phyloP scores from a whole-genome alignment of 1,140 invertebrate species.

The Achroia grisella region DNA sequence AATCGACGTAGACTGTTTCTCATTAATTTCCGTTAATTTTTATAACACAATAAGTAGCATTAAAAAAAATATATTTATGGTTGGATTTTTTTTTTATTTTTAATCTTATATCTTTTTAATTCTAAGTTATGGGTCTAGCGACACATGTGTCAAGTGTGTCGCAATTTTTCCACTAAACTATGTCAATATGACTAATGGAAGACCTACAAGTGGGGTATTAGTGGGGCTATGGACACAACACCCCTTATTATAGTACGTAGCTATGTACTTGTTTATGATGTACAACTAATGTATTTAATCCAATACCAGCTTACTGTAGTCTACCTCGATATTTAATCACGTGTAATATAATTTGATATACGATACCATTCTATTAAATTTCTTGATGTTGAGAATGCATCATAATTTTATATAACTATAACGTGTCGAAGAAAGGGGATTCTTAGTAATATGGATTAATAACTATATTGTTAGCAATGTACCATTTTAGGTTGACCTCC shows the following conservation, averaged over 20 bases:
- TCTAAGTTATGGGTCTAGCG: neutral
- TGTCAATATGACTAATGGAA: conserved; percentile 58
- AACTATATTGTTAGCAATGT: too few relatives aligned
- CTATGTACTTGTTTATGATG: conserved; percentile 12
- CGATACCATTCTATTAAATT: too few relatives aligned
- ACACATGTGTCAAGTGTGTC: conserved; percentile 2
- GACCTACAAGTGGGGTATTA: conserved; percentile 40
- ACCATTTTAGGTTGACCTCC: too few relatives aligned
- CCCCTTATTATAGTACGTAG: conserved; percentile 6
- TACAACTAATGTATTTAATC: conserved; percentile 24
- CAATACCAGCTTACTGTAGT: conserved; percentile 8
- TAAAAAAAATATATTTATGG: neutral
- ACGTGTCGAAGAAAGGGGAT: too few relatives aligned
- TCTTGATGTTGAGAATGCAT: too few relatives aligned
- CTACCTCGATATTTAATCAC: too few relatives aligned
- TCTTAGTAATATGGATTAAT: too few relatives aligned
- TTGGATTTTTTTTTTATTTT: too few relatives aligned
- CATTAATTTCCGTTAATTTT: conserved; percentile 25
- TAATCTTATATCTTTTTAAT: too few relatives aligned
- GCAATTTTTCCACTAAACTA: conserved; percentile 15
- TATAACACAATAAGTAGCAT: neutral
- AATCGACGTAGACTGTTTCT: conserved; percentile 23
- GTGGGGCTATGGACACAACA: conserved; percentile 17
- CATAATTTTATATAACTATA: too few relatives aligned
- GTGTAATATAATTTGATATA: neutral